A percentile compares a stretch with the other conserved stretches of the same genome.
Conservation (phyloP, 1,140 invertebrate species). For the Drosophila oshimai region DNA sequence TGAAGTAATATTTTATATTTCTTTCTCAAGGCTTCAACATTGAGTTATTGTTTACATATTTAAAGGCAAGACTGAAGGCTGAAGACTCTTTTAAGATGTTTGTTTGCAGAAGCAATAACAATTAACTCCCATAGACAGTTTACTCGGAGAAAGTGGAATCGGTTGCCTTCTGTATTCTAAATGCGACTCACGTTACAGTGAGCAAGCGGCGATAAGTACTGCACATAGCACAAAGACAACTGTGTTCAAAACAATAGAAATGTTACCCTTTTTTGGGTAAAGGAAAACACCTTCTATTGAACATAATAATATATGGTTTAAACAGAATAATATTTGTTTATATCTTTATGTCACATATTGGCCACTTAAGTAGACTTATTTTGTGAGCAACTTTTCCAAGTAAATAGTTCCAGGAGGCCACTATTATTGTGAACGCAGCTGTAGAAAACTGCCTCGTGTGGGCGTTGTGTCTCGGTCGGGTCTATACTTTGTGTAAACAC, state of each 20-base stretch:
- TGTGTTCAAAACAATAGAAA: background rate
- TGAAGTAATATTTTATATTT: no score
- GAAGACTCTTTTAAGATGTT: background rate
- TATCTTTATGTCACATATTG: no score
- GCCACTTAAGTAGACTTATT: no score
- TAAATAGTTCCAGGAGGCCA: no score
- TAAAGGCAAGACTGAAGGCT: background rate
- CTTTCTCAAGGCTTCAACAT: no score
- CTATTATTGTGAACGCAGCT: background rate
- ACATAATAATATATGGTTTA: background rate
- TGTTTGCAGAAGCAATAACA: slow-evolving; percentile 20
- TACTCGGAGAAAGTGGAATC: slow-evolving; percentile 30
- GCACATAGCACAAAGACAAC: background rate
- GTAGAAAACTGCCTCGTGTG: slow-evolving; percentile 11
- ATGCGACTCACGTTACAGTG: slow-evolving; percentile 30
- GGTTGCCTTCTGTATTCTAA: slow-evolving; percentile 25
- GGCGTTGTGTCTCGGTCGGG: slow-evolving; percentile 24
- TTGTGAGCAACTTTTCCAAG: background rate
- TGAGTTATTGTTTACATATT: background rate
- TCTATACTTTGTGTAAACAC: slow-evolving; percentile 38
- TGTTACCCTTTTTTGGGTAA: background rate
- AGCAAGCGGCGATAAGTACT: slow-evolving; percentile 10
- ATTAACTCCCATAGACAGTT: slow-evolving; percentile 21
- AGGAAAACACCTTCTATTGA: background rate
- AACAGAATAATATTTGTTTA: background rate